Percentiles rank a stretch among this genome's conserved stretches.
Conservation (phyloP, 35 echinoderm and acorn worm genomes). For the Heliocidaris erythrogramma region DNA sequence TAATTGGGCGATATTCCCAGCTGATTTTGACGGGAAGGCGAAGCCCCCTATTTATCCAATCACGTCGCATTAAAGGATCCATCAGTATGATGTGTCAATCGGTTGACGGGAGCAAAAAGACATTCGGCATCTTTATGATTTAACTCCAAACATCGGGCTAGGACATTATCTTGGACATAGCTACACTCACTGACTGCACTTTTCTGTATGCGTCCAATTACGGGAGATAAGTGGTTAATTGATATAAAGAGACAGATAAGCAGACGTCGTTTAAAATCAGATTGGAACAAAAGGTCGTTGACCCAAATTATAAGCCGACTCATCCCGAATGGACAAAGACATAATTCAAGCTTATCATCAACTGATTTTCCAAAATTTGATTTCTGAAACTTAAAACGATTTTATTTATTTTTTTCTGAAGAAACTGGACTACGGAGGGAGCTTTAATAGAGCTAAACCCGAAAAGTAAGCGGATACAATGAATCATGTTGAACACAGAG, state of each 20-base stretch:
- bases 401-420: not conserved
- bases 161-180: not conserved
- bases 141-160: not conserved
- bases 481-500: slow-evolving; percentile 16
- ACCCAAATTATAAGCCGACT: not conserved
- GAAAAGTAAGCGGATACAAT: not conserved
- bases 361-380: not conserved
- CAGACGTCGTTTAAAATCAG: not conserved
- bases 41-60: slow-evolving; percentile 16
- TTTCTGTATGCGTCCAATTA: not conserved
- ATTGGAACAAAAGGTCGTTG: not conserved
- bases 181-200: not conserved
- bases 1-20: slow-evolving; percentile 9
- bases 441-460: not conserved
- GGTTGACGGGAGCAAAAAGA: not conserved
- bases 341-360: not conserved
- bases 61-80: not conserved
- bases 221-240: not conserved
- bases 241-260: not conserved
- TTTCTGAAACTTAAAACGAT: not conserved
- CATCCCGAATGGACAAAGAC: not conserved
- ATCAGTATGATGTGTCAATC: not conserved
- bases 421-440: not conserved
- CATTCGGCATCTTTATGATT: not conserved
- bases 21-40: not conserved